A percentile compares a stretch with the other conserved stretches of the same genome.
phyloP scores from a whole-genome alignment of 2,888 invertebrate species.

The Erpobdella octoculata region DNA sequence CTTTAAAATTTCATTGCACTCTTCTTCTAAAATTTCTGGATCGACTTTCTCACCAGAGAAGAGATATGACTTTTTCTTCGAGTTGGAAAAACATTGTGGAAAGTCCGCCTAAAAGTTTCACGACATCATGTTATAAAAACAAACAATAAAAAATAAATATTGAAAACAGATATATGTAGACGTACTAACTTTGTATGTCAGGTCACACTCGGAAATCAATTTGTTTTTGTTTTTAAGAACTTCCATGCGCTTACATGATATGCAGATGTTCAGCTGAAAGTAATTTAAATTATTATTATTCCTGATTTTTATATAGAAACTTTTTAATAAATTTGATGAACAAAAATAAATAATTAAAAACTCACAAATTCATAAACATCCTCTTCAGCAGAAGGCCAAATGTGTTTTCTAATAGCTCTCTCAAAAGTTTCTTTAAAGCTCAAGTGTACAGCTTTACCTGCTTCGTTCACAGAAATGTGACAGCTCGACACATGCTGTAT shows the following conservation, averaged over 20 bases:
- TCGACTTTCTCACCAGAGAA: neutral
- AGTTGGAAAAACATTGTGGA: neutral
- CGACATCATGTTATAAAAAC: neutral
- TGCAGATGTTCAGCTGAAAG: neutral
- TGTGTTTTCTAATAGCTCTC: neutral
- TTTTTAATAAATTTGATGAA: neutral
- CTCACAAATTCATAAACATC: constrained; percentile 4
- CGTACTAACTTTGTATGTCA: neutral
- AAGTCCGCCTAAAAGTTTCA: neutral
- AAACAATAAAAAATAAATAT: neutral
- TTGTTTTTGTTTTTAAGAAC: neutral
- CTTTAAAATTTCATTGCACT: too few species aligned
- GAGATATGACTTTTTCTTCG: neutral
- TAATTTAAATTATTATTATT: neutral
- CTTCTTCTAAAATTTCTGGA: too few species aligned
- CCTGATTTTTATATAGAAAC: neutral
- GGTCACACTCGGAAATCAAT: neutral
- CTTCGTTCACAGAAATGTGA: neutral
- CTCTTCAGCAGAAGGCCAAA: neutral
- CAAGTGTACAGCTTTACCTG: neutral
- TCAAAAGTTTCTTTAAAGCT: neutral
- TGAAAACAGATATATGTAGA: neutral
- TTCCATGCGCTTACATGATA: neutral
- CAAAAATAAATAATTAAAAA: neutral
- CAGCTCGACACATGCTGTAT: neutral